phyloP scores from a whole-genome alignment of 92 coral and sea anemone genomes.

The Ricordea florida region DNA sequence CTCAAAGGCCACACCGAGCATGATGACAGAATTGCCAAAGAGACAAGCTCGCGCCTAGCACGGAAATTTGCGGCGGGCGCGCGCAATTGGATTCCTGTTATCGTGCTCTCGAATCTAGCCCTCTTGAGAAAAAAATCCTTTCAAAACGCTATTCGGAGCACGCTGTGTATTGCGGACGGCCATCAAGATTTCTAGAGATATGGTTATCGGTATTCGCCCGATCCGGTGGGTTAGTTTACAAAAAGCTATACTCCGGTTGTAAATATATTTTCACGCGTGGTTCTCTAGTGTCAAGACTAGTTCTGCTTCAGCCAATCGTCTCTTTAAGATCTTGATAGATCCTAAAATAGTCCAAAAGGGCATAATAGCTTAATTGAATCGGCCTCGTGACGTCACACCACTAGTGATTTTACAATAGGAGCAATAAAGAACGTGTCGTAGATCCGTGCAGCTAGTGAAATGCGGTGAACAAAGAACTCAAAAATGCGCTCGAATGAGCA shows the following conservation, averaged over 20 bases:
- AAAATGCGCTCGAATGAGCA: neutral
- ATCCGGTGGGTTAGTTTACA: neutral
- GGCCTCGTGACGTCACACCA: constrained; percentile 10
- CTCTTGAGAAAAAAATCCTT: constrained; percentile 15
- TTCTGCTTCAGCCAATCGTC: neutral
- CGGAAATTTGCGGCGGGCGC: constrained; percentile 14
- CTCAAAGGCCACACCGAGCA: neutral
- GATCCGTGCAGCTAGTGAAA: too few relatives aligned
- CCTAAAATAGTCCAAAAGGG: constrained; percentile 42
- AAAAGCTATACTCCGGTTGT: neutral
- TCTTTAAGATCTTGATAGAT: constrained; percentile 19
- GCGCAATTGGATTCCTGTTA: neutral
- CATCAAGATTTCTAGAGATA: constrained; percentile 38
- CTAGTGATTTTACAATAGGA: neutral
- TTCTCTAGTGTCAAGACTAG: neutral
- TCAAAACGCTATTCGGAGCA: constrained; percentile 19
- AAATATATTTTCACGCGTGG: constrained; percentile 1
- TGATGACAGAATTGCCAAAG: neutral
- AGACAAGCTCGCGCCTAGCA: neutral
- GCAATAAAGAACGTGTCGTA: too few relatives aligned
- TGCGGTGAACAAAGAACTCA: neutral
- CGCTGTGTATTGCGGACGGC: constrained; percentile 20
- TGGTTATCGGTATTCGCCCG: constrained; percentile 48
- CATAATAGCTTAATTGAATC: constrained; percentile 28
- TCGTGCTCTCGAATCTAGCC: constrained; percentile 3